These are phyloP conservation scores for Drosophila sturtevanti DNA, from an alignment of 1,140 invertebrate genomes.

Conservation along the genomic window DNA sequence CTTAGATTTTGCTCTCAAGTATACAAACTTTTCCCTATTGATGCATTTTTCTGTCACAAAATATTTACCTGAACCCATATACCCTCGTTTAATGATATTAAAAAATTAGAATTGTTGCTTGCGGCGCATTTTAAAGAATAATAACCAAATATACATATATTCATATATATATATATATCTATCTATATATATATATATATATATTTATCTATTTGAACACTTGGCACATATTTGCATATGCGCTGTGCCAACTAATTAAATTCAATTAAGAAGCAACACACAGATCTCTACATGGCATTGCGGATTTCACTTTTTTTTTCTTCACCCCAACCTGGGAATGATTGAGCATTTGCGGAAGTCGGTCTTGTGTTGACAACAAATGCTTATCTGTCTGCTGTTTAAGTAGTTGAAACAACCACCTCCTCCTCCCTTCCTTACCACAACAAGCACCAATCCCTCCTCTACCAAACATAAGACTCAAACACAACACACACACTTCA, in stretches of 20 bases:
- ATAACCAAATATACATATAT: conserved; percentile 40
- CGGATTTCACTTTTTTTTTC: conserved; percentile 58
- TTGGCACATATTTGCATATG: conserved; percentile 59
- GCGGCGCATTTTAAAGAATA: conserved; percentile 76
- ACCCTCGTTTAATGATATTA: background rate
- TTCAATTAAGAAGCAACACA: conserved; percentile 62
- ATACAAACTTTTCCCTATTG: no score
- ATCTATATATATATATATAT: conserved; percentile 16
- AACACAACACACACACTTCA: no score
- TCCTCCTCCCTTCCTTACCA: conserved; percentile 9
- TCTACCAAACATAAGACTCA: no score
- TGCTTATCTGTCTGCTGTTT: conserved; percentile 51
- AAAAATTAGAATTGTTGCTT: conserved; percentile 26
- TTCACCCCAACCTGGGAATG: conserved; percentile 32
- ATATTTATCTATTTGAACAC: conserved; percentile 16
- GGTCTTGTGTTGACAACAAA: conserved; percentile 67
- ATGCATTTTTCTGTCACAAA: background rate
- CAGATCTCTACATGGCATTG: conserved; percentile 26
- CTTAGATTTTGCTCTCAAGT: no score
- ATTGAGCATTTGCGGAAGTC: conserved; percentile 76
- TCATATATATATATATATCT: conserved; percentile 27
- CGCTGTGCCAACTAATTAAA: conserved; percentile 59
- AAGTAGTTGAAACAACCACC: background rate
- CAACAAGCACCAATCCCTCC: no score
- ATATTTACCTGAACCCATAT: background rate